phyloP scores from a whole-genome alignment of 2,797 vertebrate species.

The Fistularia commersonii region DNA sequence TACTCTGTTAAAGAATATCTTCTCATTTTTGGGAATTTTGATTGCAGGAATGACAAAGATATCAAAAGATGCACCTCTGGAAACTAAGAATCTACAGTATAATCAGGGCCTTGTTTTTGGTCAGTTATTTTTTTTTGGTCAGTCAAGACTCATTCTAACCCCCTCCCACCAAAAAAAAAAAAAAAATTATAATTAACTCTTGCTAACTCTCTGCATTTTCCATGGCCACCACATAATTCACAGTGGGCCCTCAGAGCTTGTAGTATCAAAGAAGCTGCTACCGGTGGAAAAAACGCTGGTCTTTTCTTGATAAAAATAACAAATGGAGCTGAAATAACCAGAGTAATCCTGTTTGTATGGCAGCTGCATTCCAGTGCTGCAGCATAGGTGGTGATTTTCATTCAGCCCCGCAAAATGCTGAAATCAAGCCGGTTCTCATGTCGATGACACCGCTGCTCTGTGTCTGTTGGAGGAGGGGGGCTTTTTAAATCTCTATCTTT shows the following conservation, averaged over 20 bases:
- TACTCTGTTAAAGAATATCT: too few species aligned
- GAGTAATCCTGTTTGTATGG: slow-evolving; percentile 45
- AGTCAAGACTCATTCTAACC: too few species aligned
- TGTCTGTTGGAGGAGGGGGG: not conserved
- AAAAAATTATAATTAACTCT: not conserved
- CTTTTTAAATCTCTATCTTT: not conserved
- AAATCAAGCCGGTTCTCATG: slow-evolving; percentile 14
- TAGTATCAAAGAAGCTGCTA: slow-evolving; percentile 41
- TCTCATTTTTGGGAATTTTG: too few species aligned
- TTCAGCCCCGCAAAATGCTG: slow-evolving; percentile 2
- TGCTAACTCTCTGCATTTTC: slow-evolving; percentile 15
- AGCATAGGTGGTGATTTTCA: slow-evolving; percentile 43
- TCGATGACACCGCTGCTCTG: not conserved
- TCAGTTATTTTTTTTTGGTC: too few species aligned
- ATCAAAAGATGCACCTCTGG: too few species aligned
- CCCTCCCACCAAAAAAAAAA: not conserved
- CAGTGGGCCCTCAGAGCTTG: slow-evolving; percentile 2
- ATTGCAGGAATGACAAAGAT: too few species aligned
- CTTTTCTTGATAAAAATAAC: slow-evolving; percentile 52
- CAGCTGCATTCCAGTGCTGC: slow-evolving; percentile 47
- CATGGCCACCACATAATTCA: slow-evolving; percentile 10
- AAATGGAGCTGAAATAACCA: slow-evolving; percentile 41
- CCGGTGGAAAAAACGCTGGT: slow-evolving; percentile 34
- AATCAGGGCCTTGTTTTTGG: too few species aligned
- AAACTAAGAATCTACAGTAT: too few species aligned